Percentiles rank a stretch among this genome's conserved stretches.
These are phyloP conservation scores for Cricetomys ansorgei DNA, from an alignment of 2,113 vertebrate genomes.

Conservation along the genomic window DNA sequence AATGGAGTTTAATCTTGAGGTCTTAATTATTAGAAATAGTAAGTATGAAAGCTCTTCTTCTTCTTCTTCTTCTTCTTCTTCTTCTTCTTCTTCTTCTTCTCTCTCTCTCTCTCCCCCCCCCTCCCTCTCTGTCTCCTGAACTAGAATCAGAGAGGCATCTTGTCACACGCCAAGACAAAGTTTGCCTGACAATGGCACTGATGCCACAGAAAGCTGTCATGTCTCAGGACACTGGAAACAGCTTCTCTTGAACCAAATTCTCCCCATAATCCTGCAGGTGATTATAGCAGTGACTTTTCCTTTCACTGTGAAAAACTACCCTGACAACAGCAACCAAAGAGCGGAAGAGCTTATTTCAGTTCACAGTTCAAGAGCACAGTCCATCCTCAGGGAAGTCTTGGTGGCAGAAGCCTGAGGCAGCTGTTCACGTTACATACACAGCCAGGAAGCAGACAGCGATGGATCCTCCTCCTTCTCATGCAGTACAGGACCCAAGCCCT, in stretches of 20 bases:
- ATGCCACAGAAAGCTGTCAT: neutral
- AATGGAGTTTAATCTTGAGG: neutral
- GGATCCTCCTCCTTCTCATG: neutral
- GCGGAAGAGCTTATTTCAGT: too few species aligned
- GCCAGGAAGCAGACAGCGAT: neutral
- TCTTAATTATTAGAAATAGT: neutral
- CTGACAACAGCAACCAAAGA: neutral
- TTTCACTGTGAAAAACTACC: neutral
- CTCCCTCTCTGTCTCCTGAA: too few species aligned
- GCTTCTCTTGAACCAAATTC: neutral
- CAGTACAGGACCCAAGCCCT: neutral
- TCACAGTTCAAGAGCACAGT: too few species aligned
- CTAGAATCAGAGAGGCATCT: neutral
- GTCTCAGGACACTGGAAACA: neutral
- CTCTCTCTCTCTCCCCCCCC: too few species aligned
- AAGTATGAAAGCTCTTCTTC: neutral
- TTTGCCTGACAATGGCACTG: neutral
- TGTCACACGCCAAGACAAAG: neutral
- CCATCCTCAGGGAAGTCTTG: neutral
- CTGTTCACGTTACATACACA: neutral
- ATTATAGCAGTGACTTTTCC: neutral
- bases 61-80: neutral
- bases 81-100: neutral
- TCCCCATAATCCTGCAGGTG: neutral
- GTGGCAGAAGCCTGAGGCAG: neutral